Evolutionary conservation across 1,140 invertebrate genomes (phyloP), one percentile per base, ranked within the genome.

Genomic region (Apocrypta bakeri): DNA sequence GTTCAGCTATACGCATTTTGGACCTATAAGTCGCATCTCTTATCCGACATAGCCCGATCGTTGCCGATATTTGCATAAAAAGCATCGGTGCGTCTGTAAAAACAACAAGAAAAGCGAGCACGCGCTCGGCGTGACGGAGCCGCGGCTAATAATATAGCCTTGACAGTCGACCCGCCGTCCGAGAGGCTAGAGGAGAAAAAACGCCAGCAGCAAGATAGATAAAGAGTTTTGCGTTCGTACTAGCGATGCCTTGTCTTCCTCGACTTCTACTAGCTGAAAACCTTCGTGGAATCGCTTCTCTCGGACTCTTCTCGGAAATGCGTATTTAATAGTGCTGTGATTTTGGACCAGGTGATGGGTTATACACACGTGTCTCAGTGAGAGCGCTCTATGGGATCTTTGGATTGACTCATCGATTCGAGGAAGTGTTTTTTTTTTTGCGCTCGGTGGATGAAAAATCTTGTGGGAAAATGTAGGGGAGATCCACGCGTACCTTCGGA

Each of bases 141-240:
- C 48, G 14, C 21, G 87, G 86, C 81, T 86, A 86, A 89, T 87
- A 86, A n/a, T 87, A 85, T 84, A 88, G 86, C 90, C 90, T 91
- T 91, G 90, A 90, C 89, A 91, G 87, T 87, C 88, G 89, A 90
- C 89, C 87, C 86, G 85, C 87, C 82, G 71, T 11, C 4, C 14
- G 31, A 40, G 63, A 25, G 63, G 37, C 25, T 48, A 68, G 33
- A 29, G 14, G 8, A 66, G n/a, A 27, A 48, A 21, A 11, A 68
- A 37, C 11, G 37, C 24, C n/a, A 14, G 24, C 8, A 29, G 56
- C 12, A 25, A 37, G 33, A 64, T 37, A 29, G 31, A 21, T 9
- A 27, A 76, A 56, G 48, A 29, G 33, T 6, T 14, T 31, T 7
- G 48, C 21, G 48, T 21, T 4, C 42, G 42, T 3, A 4, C 33